These are phyloP conservation scores for Calliopsis andreniformis DNA, from an alignment of 1,140 invertebrate species.

Conservation along the genomic window DNA sequence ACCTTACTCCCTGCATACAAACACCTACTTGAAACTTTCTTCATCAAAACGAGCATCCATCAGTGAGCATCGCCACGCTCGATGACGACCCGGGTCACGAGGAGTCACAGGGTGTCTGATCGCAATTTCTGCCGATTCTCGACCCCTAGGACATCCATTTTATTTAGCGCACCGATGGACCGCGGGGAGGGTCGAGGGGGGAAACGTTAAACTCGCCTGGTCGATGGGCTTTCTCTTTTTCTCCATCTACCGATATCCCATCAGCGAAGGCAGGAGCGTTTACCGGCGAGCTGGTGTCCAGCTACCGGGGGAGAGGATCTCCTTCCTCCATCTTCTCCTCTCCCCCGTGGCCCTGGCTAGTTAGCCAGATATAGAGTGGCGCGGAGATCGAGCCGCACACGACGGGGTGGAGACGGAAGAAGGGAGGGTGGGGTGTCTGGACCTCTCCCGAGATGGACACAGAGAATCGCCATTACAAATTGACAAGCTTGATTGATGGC, in stretches of 20 bases:
- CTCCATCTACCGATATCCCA: conserved; percentile 65
- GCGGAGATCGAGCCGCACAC: conserved; percentile 50
- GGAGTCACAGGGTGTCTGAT: conserved; percentile 19
- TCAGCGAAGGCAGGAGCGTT: conserved; percentile 60
- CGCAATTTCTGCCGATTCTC: conserved; percentile 80
- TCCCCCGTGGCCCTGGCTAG: conserved; percentile 32
- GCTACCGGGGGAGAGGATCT: conserved; percentile 39
- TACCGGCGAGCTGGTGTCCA: conserved; percentile 57
- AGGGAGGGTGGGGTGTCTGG: conserved; percentile 62
- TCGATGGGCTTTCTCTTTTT: conserved; percentile 55
- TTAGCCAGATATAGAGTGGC: conserved; percentile 50
- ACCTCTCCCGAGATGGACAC: conserved; percentile 77
- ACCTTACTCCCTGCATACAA: too few relatives aligned
- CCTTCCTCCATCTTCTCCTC: conserved; percentile 25
- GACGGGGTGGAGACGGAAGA: conserved; percentile 47
- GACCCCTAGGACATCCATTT: conserved; percentile 78
- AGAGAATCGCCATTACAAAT: conserved; percentile 83
- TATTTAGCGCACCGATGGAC: conserved; percentile 75
- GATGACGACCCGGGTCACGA: conserved; percentile 40
- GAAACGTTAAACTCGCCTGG: conserved; percentile 70
- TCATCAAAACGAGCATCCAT: not conserved
- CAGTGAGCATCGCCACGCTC: conserved; percentile 35
- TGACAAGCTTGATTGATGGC: conserved; percentile 83
- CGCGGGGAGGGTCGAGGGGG: conserved; percentile 25
- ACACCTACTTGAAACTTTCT: too few relatives aligned